Evolutionary conservation across 2,888 invertebrate species (phyloP).

Genomic region (Rhingia rostrata): DNA sequence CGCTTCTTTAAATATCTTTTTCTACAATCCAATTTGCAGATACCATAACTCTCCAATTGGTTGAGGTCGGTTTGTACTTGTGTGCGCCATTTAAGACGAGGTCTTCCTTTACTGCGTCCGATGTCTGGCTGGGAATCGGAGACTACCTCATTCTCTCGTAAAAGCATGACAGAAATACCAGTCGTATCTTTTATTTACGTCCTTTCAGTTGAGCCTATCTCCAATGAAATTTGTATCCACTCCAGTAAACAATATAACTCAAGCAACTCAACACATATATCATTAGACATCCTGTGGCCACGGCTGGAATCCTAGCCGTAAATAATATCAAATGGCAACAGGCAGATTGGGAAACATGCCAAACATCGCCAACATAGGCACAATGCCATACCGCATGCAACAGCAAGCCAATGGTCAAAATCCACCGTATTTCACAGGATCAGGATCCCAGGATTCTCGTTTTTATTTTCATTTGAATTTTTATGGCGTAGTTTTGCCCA

Average conservation of each 20-base stretch:
- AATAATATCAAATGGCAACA: slow-evolving; percentile 45
- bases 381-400: not conserved
- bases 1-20: too few relatives aligned
- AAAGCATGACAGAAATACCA: too few relatives aligned
- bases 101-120: too few relatives aligned
- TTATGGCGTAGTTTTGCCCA: not conserved
- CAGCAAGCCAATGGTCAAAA: too few relatives aligned
- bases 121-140: too few relatives aligned
- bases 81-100: too few relatives aligned
- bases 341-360: slow-evolving; percentile 30
- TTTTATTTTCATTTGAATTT: slow-evolving; percentile 17
- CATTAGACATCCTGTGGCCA: not conserved
- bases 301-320: slow-evolving; percentile 24
- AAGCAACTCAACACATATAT: not conserved
- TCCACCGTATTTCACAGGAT: slow-evolving; percentile 11
- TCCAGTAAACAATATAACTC: not conserved
- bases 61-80: too few relatives aligned
- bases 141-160: too few relatives aligned
- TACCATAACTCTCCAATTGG: too few relatives aligned
- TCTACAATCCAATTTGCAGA: too few relatives aligned
- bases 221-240: not conserved
- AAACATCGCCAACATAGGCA: slow-evolving; percentile 34
- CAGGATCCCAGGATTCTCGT: slow-evolving; percentile 24
- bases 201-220: too few relatives aligned
- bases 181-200: too few relatives aligned